Evolutionary conservation across 2,113 vertebrate species (phyloP), one percentile per base, ranked within the genome.

Genomic region (Cygnus atratus): DNA sequence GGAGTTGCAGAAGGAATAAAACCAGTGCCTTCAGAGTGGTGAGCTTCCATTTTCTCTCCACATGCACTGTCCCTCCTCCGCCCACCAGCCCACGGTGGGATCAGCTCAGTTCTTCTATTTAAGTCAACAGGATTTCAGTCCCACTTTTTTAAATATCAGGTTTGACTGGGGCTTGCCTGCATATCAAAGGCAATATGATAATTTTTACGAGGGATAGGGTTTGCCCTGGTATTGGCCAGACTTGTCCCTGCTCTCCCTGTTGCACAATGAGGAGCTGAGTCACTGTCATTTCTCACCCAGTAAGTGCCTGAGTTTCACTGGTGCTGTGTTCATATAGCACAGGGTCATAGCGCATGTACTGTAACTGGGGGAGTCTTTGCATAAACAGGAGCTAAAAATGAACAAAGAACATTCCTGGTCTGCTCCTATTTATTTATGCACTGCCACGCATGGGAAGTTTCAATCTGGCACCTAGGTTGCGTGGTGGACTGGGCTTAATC

Each of bases 171-270:
- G 55, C 78, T 85, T 7, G 72, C 82, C 81, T 87, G 87, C 81
- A 87, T 92, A 92, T 96, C 95, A 94, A 95, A 95, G 90, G 84
- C 82, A 31, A 26, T 41, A 66, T 80, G 93, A 74, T 96, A 88
- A 94, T 91, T 95, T 95, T 94, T 88, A 83, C 2, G 7, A 95
- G 91, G 84, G 82, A 92, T 95, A 90, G 89, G 81, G 76, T 91
- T 95, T 43, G 41, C 63, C 68, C 6, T 0, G 12, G 58, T 35
- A 62, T 52, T 94, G 94, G 73, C 77, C 94, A 71, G 93, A 76
- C 89, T 73, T 80, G 94, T 89, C 95, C 91, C 58, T 57, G 89
- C 39, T 61, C 80, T 88, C 68, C 12, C 54, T 9, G 26, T 62
- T 71, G 78, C 92, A 81, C 85, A 84, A 55, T 1, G 3, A 1